These are phyloP conservation scores for Baccha elongata DNA, from an alignment of 2,888 invertebrate genomes.

Conservation along the genomic window DNA sequence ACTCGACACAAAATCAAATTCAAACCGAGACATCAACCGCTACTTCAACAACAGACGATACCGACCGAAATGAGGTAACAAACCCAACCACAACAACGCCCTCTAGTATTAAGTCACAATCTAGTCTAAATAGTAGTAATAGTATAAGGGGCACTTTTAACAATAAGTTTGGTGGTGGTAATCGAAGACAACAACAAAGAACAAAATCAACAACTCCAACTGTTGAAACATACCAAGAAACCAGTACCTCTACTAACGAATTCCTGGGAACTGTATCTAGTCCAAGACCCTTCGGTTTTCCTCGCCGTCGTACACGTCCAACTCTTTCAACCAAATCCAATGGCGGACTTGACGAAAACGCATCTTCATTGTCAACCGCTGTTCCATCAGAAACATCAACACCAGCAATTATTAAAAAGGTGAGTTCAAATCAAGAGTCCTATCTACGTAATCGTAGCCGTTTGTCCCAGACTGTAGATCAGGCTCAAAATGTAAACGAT, in stretches of 20 bases:
- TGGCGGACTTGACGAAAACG: conserved; percentile 60
- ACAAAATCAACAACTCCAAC: conserved; percentile 75
- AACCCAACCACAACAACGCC: conserved; percentile 56
- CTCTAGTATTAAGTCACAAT: conserved; percentile 73
- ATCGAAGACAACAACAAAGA: conserved; percentile 77
- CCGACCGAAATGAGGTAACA: conserved; percentile 74
- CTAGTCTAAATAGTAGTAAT: conserved; percentile 77
- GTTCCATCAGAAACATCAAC: conserved; percentile 38
- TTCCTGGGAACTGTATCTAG: conserved; percentile 82
- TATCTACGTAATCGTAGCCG: conserved; percentile 66
- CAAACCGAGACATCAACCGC: conserved; percentile 74
- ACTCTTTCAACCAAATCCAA: conserved; percentile 75
- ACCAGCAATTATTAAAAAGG: conserved; percentile 79
- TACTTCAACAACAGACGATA: conserved; percentile 72
- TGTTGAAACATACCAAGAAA: conserved; percentile 73
- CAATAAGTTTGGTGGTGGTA: conserved; percentile 74
- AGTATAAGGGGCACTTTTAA: conserved; percentile 59
- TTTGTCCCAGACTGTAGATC: conserved; percentile 61
- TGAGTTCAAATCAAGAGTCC: conserved; percentile 79
- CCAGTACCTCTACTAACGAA: conserved; percentile 76
- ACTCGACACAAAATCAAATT: conserved; percentile 59
- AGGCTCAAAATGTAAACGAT: conserved; percentile 52
- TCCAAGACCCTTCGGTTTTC: conserved; percentile 84
- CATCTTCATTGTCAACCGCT: conserved; percentile 37
- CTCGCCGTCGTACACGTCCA: conserved; percentile 83